phyloP scores from a whole-genome alignment of 2,113 vertebrate genomes.

The Halichoeres trimaculatus region DNA sequence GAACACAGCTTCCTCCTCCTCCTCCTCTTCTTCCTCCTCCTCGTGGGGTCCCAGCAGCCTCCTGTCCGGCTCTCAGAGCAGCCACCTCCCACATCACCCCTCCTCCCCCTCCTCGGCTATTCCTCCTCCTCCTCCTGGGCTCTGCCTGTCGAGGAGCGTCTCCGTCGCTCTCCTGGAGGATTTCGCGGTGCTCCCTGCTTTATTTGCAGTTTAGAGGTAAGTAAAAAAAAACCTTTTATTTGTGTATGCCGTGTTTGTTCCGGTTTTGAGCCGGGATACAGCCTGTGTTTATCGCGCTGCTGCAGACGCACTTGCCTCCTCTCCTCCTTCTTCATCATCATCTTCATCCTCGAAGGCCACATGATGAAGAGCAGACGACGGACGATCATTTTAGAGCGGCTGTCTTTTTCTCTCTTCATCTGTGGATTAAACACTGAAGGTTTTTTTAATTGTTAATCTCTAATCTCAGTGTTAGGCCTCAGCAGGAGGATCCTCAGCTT shows the following conservation, averaged over 20 bases:
- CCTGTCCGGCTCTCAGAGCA: neutral
- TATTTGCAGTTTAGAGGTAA: constrained; percentile 56
- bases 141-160: constrained; percentile 1
- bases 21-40: constrained; percentile 12
- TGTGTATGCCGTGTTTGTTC: fast-evolving
- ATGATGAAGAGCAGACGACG: neutral
- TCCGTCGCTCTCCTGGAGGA: constrained; percentile 31
- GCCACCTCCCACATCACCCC: constrained; percentile 16
- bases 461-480: no score
- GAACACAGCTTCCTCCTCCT: constrained; percentile 14
- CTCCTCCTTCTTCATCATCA: neutral
- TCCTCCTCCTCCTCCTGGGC: constrained; percentile 11
- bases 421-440: no score
- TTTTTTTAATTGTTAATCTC: no score
- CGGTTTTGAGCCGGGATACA: neutral
- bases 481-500: no score
- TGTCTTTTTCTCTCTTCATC: no score
- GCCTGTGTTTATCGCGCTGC: constrained; percentile 27
- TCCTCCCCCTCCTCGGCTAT: neutral
- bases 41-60: constrained; percentile 20
- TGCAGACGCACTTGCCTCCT: constrained; percentile 52
- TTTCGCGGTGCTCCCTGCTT: neutral
- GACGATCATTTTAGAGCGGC: no score
- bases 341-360: constrained; percentile 44
- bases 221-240: neutral